Percentiles rank a stretch among this genome's conserved stretches.
phyloP scores from a whole-genome alignment of 2,888 invertebrate genomes.

The Eumerus sabulonum region DNA sequence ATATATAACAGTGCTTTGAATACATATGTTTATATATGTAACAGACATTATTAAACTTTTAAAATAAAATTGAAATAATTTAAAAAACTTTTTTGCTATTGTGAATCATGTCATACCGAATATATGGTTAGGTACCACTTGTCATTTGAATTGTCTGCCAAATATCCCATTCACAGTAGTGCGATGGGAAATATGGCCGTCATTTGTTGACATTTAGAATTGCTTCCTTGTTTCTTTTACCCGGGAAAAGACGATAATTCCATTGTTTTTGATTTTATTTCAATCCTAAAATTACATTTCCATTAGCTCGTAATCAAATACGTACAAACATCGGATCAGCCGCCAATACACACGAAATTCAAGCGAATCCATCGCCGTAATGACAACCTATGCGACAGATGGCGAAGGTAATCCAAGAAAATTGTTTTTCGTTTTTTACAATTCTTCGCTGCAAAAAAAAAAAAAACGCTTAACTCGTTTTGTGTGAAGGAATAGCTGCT shows the following conservation, averaged over 20 bases:
- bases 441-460: slow-evolving; percentile 43
- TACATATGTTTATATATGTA: no score
- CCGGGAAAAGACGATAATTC: slow-evolving; percentile 34
- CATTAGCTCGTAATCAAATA: slow-evolving; percentile 7
- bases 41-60: no score
- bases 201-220: slow-evolving; percentile 57
- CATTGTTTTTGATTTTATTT: slow-evolving; percentile 55
- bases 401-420: slow-evolving; percentile 56
- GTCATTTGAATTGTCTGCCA: no score
- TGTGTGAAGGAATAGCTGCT: not conserved
- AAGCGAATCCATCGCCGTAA: slow-evolving; percentile 31
- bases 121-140: no score
- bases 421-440: slow-evolving; percentile 20
- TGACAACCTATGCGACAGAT: slow-evolving; percentile 66
- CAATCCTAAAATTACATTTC: slow-evolving; percentile 41
- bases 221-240: slow-evolving; percentile 47
- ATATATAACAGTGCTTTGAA: no score
- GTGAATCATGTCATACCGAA: no score
- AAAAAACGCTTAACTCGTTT: slow-evolving; percentile 3
- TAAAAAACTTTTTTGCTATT: no score
- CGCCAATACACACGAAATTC: slow-evolving; percentile 18
- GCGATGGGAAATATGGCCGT: slow-evolving; percentile 27
- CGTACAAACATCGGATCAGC: not conserved
- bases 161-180: not conserved
- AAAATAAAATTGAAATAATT: no score